Evolutionary conservation across 1,140 invertebrate species (phyloP).

Genomic region (Leptinotarsa defecta): DNA sequence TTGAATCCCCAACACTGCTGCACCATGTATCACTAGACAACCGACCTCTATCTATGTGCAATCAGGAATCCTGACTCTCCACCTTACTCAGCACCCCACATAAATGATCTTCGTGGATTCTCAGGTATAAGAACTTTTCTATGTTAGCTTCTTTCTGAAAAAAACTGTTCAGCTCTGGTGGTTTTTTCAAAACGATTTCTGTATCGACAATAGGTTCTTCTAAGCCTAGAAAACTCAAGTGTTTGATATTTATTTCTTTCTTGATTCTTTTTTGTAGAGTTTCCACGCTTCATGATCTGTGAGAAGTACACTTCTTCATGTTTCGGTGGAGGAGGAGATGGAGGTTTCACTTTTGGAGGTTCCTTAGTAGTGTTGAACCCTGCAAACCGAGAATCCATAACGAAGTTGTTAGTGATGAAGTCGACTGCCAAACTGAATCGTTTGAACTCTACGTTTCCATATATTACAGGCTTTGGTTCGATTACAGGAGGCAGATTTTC

Average conservation of each 20-base stretch:
- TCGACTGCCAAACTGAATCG: conserved; percentile 29
- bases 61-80: conserved; percentile 76
- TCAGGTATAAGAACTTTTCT: conserved; percentile 71
- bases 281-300: conserved; percentile 66
- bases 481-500: conserved; percentile 29
- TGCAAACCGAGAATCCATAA: conserved; percentile 44
- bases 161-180: conserved; percentile 79
- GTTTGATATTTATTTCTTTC: conserved; percentile 80
- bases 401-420: conserved; percentile 43
- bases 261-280: conserved; percentile 83
- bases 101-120: conserved; percentile 56
- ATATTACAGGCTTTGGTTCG: conserved; percentile 38
- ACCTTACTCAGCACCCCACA: conserved; percentile 47
- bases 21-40: conserved; percentile 63
- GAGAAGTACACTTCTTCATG: conserved; percentile 52
- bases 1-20: conserved; percentile 65
- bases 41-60: conserved; percentile 68
- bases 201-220: conserved; percentile 72
- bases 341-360: conserved; percentile 84
- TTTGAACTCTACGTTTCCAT: conserved; percentile 42
- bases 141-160: conserved; percentile 78
- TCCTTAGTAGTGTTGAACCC: conserved; percentile 66
- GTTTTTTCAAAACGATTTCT: conserved; percentile 70
- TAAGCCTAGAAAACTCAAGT: conserved; percentile 84
- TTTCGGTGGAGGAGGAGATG: conserved; percentile 72